phyloP scores from a whole-genome alignment of 2,113 vertebrate genomes.

The Gadus chalcogrammus region DNA sequence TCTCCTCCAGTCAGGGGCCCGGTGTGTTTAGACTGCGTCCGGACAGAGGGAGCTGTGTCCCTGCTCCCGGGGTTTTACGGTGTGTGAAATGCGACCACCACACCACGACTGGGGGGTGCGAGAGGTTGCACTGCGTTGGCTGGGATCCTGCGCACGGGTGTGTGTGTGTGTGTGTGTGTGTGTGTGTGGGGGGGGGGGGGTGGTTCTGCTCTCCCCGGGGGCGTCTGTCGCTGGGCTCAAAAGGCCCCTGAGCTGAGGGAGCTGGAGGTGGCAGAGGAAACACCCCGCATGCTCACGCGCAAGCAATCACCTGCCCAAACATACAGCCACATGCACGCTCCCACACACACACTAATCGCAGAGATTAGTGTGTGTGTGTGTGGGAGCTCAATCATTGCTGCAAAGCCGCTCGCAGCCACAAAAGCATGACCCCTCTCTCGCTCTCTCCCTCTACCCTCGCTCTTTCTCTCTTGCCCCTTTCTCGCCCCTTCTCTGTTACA shows the following conservation, averaged over 20 bases:
- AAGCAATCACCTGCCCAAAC: constrained; percentile 19
- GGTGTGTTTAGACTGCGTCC: neutral
- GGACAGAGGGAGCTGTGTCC: constrained; percentile 25
- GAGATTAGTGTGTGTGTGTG: too few relatives aligned
- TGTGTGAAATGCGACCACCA: constrained; percentile 31
- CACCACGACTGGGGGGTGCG: constrained; percentile 5
- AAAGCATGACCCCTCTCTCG: constrained; percentile 1
- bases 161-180: too few relatives aligned
- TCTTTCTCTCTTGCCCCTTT: neutral
- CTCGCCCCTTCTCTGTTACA: constrained; percentile 9
- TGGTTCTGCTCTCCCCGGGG: constrained; percentile 23
- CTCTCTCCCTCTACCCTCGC: constrained; percentile 3
- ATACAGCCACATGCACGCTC: neutral
- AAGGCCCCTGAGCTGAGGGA: constrained; percentile 2
- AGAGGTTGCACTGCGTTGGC: constrained; percentile 4
- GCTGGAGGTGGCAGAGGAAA: constrained; percentile 46
- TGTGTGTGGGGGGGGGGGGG: constrained; percentile 17
- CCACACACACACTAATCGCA: too few relatives aligned
- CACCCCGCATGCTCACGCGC: constrained; percentile 29
- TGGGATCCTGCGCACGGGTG: constrained; percentile 5
- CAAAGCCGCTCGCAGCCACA: constrained; percentile 4
- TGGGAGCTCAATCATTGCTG: too few relatives aligned
- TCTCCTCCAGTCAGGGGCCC: too few relatives aligned
- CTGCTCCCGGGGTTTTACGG: constrained; percentile 26
- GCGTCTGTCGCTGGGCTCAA: constrained; percentile 26